Evolutionary conservation across 2,888 invertebrate genomes (phyloP).

Genomic region (Mallateleia sp.): DNA sequence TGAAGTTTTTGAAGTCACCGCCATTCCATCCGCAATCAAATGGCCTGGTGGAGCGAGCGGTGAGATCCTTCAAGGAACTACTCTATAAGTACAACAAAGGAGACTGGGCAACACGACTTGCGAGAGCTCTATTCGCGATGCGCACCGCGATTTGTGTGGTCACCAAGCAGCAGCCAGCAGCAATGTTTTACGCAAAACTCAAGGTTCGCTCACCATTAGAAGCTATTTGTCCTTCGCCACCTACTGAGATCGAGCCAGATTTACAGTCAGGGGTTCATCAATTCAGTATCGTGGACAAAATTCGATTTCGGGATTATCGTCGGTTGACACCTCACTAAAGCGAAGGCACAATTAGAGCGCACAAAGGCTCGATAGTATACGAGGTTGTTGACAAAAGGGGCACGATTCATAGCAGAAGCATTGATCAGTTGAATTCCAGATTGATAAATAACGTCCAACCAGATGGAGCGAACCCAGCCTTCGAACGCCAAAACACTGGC

Average conservation of each 20-base stretch:
- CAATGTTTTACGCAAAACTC: neutral
- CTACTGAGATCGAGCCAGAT: neutral
- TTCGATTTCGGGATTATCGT: neutral
- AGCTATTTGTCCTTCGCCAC: too few relatives aligned
- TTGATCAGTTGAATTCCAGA: too few relatives aligned
- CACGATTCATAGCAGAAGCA: too few relatives aligned
- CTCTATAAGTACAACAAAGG: neutral
- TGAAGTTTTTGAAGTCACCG: conserved; percentile 18
- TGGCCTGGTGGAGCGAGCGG: neutral
- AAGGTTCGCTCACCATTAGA: neutral
- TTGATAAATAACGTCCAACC: too few relatives aligned
- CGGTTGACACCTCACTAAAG: neutral
- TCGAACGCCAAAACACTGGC: too few relatives aligned
- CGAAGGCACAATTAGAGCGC: neutral
- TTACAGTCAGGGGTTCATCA: too few relatives aligned
- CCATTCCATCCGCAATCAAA: conserved; percentile 23
- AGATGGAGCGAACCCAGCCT: too few relatives aligned
- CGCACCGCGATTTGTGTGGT: neutral
- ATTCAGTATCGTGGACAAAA: too few relatives aligned
- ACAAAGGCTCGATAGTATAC: neutral
- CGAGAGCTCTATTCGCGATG: neutral
- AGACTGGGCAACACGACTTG: neutral
- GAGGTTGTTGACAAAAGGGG: neutral
- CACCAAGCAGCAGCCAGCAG: neutral
- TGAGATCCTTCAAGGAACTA: neutral